Evolutionary conservation across 2,113 vertebrate genomes (phyloP).

Genomic region (Carlito syrichta): DNA sequence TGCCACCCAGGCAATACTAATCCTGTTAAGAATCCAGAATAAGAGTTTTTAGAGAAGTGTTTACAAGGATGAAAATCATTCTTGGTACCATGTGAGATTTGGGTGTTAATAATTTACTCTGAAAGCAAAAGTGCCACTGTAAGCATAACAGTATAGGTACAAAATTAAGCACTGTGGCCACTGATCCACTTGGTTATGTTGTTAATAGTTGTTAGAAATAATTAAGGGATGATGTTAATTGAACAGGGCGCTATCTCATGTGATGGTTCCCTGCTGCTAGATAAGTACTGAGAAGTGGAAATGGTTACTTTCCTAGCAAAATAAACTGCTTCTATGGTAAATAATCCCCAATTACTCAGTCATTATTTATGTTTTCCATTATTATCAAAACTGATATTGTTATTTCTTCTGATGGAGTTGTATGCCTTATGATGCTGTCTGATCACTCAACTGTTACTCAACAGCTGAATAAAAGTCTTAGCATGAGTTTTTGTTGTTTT

Average conservation of each 20-base stretch:
- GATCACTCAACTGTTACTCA: neutral
- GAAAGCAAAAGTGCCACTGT: neutral
- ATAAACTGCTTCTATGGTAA: neutral
- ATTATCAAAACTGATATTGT: neutral
- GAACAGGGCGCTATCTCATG: neutral
- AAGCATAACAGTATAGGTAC: neutral
- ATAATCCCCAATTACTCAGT: neutral
- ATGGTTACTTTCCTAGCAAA: constrained; percentile 17
- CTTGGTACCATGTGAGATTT: neutral
- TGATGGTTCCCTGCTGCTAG: neutral
- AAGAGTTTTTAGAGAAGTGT: neutral
- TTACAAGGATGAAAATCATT: neutral
- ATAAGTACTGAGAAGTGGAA: neutral
- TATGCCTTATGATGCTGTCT: neutral
- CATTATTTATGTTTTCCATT: constrained; percentile 22
- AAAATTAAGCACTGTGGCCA: neutral
- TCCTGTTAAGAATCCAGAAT: neutral
- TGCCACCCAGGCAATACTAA: neutral
- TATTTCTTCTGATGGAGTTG: neutral
- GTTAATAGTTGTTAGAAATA: constrained; percentile 20
- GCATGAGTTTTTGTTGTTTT: neutral
- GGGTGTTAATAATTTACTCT: neutral
- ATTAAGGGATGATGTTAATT: constrained; percentile 42
- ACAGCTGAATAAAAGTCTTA: neutral
- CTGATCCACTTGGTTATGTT: neutral